Conservation (phyloP, 2,888 invertebrate genomes). For the Plebejus melissa region DNA sequence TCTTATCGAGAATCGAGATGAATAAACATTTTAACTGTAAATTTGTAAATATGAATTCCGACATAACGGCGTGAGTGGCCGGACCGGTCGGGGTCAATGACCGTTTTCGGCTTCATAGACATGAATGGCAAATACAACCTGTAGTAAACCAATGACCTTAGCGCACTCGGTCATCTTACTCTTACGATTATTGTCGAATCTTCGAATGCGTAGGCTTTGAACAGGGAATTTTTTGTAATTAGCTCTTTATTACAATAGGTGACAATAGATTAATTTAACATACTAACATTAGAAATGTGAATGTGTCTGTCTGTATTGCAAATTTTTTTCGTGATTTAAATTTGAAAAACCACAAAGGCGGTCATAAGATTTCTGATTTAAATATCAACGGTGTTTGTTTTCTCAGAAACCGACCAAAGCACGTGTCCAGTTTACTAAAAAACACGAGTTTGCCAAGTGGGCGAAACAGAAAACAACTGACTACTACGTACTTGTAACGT, state of each 20-base stretch:
- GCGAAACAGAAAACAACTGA: neutral
- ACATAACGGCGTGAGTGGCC: conserved; percentile 43
- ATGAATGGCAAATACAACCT: conserved; percentile 33
- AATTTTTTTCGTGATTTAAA: too few species aligned
- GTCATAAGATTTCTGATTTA: neutral
- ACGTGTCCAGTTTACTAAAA: neutral
- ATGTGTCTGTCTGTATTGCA: too few species aligned
- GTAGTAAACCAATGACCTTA: conserved; percentile 26
- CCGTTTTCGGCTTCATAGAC: conserved; percentile 50
- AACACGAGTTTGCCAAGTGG: neutral
- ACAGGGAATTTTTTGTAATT: too few species aligned
- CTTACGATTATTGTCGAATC: neutral
- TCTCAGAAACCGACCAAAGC: neutral
- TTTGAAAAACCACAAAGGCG: neutral
- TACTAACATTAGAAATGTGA: too few species aligned
- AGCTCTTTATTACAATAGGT: too few species aligned
- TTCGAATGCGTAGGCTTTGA: too few species aligned
- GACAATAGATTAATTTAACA: too few species aligned
- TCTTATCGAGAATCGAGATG: conserved; percentile 10
- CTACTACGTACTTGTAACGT: too few species aligned
- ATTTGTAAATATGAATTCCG: conserved; percentile 38
- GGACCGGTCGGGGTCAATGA: conserved; percentile 56
- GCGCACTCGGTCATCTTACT: neutral
- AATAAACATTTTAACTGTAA: conserved; percentile 35
- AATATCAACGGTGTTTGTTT: neutral